Conservation (phyloP, 2,888 invertebrate genomes). For the Trisateles emortualis region DNA sequence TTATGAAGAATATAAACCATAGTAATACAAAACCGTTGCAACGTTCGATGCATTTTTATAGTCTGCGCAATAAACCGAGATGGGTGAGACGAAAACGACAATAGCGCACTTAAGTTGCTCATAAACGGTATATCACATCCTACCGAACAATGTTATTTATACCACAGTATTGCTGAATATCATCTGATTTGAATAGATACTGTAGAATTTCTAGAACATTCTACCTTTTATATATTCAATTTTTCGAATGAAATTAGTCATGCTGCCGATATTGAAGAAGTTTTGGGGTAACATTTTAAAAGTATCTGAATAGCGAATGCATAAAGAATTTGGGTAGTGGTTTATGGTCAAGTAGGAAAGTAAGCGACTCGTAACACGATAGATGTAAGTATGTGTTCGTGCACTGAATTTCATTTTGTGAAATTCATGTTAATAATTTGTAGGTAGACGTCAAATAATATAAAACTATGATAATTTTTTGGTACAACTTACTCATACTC, state of each 20-base stretch:
- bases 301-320: conserved; percentile 8
- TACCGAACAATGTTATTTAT: conserved; percentile 72
- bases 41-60: conserved; percentile 83
- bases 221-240: conserved; percentile 27
- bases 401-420: background rate
- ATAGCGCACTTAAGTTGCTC: conserved; percentile 76
- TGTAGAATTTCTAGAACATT: conserved; percentile 16
- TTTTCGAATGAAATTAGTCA: conserved; percentile 37
- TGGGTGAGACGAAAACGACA: conserved; percentile 70
- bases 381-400: too few relatives aligned
- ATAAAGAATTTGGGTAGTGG: conserved; percentile 11
- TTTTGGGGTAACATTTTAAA: conserved; percentile 10
- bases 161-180: conserved; percentile 49
- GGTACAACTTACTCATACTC: too few relatives aligned
- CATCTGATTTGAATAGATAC: conserved; percentile 46
- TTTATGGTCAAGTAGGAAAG: background rate
- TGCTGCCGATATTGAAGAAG: conserved; percentile 23
- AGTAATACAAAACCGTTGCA: conserved; percentile 64
- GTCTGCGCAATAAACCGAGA: conserved; percentile 69
- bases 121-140: conserved; percentile 81
- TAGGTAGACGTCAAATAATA: too few relatives aligned
- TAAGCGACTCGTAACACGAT: too few relatives aligned
- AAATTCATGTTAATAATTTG: too few relatives aligned
- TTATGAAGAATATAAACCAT: conserved; percentile 58
- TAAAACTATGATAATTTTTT: too few relatives aligned